These are phyloP conservation scores for Meteorus colon DNA, from an alignment of 2,888 invertebrate genomes.

Conservation along the genomic window DNA sequence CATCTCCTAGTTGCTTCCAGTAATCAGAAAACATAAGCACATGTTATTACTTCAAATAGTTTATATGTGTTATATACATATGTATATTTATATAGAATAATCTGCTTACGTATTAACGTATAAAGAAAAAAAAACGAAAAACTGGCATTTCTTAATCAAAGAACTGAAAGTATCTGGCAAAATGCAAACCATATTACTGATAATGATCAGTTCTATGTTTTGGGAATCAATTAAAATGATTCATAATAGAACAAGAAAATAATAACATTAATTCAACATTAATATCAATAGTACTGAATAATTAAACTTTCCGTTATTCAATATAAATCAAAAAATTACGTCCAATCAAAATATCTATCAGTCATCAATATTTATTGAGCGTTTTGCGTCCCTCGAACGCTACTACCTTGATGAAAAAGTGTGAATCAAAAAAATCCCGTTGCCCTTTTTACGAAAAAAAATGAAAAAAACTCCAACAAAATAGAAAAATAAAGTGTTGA, in stretches of 20 bases:
- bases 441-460: not conserved
- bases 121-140: not conserved
- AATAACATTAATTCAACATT: not conserved
- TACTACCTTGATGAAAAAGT: not conserved
- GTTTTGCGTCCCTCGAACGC: not conserved
- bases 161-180: not conserved
- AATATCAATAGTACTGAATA: not conserved
- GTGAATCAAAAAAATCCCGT: not conserved
- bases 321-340: not conserved
- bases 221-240: not conserved
- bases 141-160: not conserved
- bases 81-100: not conserved
- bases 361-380: not conserved
- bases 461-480: not conserved
- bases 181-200: not conserved
- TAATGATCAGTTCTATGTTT: not conserved
- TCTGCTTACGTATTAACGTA: not conserved
- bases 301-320: not conserved
- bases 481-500: not conserved
- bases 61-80: not conserved
- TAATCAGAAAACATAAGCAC: no score
- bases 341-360: not conserved
- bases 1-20: not conserved
- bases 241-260: not conserved
- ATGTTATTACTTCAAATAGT: slow-evolving; percentile 3